These are phyloP conservation scores for Linepithema humile DNA, from an alignment of 1,140 invertebrate genomes.

Conservation along the genomic window DNA sequence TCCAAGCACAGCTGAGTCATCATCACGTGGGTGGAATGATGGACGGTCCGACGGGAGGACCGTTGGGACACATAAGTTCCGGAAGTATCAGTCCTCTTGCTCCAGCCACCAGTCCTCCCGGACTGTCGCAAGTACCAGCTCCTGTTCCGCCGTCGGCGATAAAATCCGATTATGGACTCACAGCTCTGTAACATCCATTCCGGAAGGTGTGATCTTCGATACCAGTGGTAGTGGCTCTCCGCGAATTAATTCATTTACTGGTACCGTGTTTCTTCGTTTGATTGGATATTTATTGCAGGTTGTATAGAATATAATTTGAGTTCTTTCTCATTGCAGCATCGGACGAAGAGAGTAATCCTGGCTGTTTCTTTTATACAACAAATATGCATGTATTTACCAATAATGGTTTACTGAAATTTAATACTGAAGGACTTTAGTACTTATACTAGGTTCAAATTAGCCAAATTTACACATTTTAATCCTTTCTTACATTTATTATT, in stretches of 20 bases:
- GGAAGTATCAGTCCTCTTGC: slow-evolving; percentile 84
- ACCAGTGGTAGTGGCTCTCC: neutral
- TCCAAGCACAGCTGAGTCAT: slow-evolving; percentile 83
- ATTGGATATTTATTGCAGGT: slow-evolving; percentile 36
- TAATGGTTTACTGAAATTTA: too few species aligned
- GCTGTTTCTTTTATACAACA: neutral
- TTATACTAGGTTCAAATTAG: neutral
- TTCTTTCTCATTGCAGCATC: neutral
- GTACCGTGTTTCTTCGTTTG: neutral
- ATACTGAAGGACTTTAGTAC: too few species aligned
- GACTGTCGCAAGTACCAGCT: slow-evolving; percentile 69
- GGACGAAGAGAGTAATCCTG: neutral
- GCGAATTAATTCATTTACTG: neutral
- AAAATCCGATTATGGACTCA: slow-evolving; percentile 91
- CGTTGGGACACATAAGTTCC: slow-evolving; percentile 81
- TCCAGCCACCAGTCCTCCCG: slow-evolving; percentile 80
- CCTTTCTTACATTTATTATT: too few species aligned
- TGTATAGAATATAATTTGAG: neutral
- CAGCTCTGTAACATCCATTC: slow-evolving; percentile 87
- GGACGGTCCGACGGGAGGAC: slow-evolving; percentile 78
- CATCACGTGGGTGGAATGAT: slow-evolving; percentile 82
- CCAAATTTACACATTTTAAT: too few species aligned
- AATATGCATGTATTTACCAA: neutral
- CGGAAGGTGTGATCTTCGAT: slow-evolving; percentile 9
- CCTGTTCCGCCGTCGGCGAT: slow-evolving; percentile 84